These are phyloP conservation scores for Zygaena filipendulae DNA, from an alignment of 2,888 invertebrate species.

Conservation along the genomic window DNA sequence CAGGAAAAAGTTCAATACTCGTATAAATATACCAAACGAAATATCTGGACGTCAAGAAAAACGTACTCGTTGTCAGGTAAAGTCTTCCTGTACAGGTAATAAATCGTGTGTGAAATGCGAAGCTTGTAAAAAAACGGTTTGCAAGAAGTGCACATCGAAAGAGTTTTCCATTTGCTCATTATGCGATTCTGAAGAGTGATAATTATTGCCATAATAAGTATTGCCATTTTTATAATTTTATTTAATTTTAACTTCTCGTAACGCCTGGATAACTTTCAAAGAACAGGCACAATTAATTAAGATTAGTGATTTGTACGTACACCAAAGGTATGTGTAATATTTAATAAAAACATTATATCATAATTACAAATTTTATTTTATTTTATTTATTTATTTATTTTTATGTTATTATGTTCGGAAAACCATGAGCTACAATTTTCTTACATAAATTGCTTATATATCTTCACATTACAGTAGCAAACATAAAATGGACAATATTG, in stretches of 20 bases:
- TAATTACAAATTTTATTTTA: background rate
- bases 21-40: no score
- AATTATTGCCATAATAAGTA: no score
- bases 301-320: background rate
- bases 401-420: no score
- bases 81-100: background rate
- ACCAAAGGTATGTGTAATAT: background rate
- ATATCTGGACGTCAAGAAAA: no score
- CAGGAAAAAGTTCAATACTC: no score
- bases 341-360: background rate
- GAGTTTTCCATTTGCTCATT: background rate
- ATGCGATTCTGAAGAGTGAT: background rate
- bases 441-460: background rate
- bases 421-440: no score
- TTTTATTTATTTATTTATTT: no score
- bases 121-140: background rate
- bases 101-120: background rate
- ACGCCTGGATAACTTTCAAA: no score
- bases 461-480: slow-evolving; percentile 1
- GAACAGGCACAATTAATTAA: no score
- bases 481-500: slow-evolving; percentile 2
- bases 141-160: background rate
- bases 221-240: background rate
- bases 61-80: background rate
- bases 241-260: no score